A percentile compares a stretch with the other conserved stretches of the same genome.
Conservation (phyloP, 2,888 invertebrate species). For the Caenorhabditis imperialis region DNA sequence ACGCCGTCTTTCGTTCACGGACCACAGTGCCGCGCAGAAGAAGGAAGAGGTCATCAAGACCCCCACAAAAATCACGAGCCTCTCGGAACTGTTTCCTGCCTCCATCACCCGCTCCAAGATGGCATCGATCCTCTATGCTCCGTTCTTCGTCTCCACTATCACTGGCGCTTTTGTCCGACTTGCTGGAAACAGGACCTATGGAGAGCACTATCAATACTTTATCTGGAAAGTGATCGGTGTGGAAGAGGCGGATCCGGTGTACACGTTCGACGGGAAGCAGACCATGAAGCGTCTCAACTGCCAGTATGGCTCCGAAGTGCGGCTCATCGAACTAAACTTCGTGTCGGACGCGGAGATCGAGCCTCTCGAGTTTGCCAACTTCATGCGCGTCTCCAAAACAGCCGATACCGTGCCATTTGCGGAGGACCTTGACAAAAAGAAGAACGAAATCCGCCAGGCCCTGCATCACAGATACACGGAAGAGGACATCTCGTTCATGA, state of each 20-base stretch:
- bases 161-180: slow-evolving; percentile 94
- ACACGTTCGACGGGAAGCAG: slow-evolving; percentile 89
- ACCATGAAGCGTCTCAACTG: slow-evolving; percentile 86
- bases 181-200: slow-evolving; percentile 80
- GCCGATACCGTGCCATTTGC: slow-evolving; percentile 85
- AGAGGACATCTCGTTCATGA: slow-evolving; percentile 90
- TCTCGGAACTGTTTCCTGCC: slow-evolving; percentile 89
- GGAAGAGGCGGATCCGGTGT: slow-evolving; percentile 85
- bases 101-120: slow-evolving; percentile 90
- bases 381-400: slow-evolving; percentile 87
- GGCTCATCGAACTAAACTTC: slow-evolving; percentile 94
- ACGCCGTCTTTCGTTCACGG: slow-evolving; percentile 52
- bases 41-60: slow-evolving; percentile 28
- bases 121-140: slow-evolving; percentile 93
- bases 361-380: slow-evolving; percentile 92
- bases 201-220: slow-evolving; percentile 77
- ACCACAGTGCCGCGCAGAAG: slow-evolving; percentile 30
- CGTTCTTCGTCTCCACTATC: slow-evolving; percentile 92
- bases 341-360: slow-evolving; percentile 93
- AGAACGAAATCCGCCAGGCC: slow-evolving; percentile 89
- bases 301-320: slow-evolving; percentile 83
- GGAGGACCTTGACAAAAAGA: slow-evolving; percentile 88
- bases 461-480: slow-evolving; percentile 93
- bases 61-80: slow-evolving; percentile 82
- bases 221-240: slow-evolving; percentile 86